These are phyloP conservation scores for Lutraria rhynchaena DNA, from an alignment of 1,140 invertebrate species.

Conservation along the genomic window DNA sequence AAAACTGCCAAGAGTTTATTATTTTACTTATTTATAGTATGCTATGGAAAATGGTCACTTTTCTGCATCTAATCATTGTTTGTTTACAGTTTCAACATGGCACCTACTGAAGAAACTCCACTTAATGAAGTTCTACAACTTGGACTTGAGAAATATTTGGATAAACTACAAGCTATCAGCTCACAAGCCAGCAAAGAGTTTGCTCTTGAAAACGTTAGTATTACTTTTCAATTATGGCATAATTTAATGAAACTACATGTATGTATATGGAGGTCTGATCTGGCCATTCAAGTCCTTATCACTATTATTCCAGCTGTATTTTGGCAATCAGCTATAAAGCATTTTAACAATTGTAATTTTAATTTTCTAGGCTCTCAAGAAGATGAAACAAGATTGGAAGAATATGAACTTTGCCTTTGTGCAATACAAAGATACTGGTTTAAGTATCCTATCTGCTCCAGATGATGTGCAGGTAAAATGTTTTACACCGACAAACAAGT, in stretches of 20 bases:
- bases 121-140: constrained; percentile 93
- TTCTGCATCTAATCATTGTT: too few relatives aligned
- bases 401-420: constrained; percentile 80
- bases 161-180: constrained; percentile 80
- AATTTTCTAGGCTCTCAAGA: constrained; percentile 76
- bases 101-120: constrained; percentile 86
- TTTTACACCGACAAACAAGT: too few relatives aligned
- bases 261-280: neutral
- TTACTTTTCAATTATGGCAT: too few relatives aligned
- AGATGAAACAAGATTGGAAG: constrained; percentile 82
- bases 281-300: neutral
- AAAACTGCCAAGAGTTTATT: too few relatives aligned
- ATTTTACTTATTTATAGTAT: too few relatives aligned
- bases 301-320: neutral
- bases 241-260: too few relatives aligned
- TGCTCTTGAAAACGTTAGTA: constrained; percentile 81
- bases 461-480: constrained; percentile 79
- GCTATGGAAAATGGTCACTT: too few relatives aligned
- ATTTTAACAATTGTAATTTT: neutral
- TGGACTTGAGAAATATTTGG: constrained; percentile 88
- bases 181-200: constrained; percentile 82
- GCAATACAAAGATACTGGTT: constrained; percentile 85
- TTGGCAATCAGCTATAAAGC: neutral
- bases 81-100: constrained; percentile 85
- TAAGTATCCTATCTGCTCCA: constrained; percentile 80